Conservation (phyloP, 2,113 vertebrate genomes). For the Gopherus evgoodei region DNA sequence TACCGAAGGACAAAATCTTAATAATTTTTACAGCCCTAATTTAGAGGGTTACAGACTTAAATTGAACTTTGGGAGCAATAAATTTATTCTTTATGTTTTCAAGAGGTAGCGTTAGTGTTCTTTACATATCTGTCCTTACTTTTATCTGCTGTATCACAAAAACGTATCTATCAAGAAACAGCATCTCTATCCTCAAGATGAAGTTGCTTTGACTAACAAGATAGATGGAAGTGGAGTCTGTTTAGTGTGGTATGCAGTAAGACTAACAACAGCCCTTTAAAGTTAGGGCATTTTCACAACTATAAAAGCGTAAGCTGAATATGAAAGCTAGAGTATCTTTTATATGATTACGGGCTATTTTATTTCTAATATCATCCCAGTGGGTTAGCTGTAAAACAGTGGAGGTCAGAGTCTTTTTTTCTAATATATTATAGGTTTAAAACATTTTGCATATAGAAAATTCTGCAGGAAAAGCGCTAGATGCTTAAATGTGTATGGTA, state of each 20-base stretch:
- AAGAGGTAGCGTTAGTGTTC: not conserved
- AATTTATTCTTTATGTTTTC: slow-evolving; percentile 12
- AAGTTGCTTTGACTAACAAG: slow-evolving; percentile 27
- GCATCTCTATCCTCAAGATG: slow-evolving; percentile 9
- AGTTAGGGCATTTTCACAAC: slow-evolving; percentile 24
- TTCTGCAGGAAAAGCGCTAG: not conserved
- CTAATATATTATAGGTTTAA: not conserved
- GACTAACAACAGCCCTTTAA: slow-evolving; percentile 38
- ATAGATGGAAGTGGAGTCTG: not conserved
- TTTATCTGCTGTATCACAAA: not conserved
- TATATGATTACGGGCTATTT: not conserved
- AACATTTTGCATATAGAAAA: not conserved
- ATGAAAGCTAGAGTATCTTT: slow-evolving; percentile 1
- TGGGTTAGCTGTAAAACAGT: not conserved
- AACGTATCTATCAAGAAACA: slow-evolving; percentile 4
- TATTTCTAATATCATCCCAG: not conserved
- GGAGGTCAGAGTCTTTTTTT: not conserved
- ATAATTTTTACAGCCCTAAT: slow-evolving; percentile 5
- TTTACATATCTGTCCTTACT: not conserved
- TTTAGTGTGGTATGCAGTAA: slow-evolving; percentile 48
- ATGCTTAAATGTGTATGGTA: not conserved
- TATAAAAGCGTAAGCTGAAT: slow-evolving; percentile 45
- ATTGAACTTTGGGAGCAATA: slow-evolving; percentile 28
- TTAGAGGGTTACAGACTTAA: slow-evolving; percentile 19
- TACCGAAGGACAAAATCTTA: slow-evolving; percentile 10